Percentiles rank a stretch among this genome's conserved stretches.
Conservation (phyloP, 2,797 vertebrate genomes). For the Choloepus didactylus region DNA sequence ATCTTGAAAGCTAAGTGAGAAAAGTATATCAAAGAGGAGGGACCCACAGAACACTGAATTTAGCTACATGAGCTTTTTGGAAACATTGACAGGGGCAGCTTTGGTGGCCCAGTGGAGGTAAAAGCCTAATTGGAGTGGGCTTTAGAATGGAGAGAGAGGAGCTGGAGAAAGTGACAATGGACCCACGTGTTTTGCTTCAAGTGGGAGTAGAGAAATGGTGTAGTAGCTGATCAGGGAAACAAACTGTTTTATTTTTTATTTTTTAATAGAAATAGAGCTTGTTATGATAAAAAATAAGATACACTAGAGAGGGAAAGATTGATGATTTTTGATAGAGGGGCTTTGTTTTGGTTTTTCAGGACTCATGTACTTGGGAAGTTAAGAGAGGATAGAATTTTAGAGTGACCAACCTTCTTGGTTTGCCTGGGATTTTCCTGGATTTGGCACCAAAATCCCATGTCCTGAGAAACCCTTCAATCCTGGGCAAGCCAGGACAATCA, state of each 20-base stretch:
- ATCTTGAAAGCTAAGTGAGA: background rate
- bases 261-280: background rate
- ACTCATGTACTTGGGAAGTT: background rate
- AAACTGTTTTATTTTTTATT: background rate
- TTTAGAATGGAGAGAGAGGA: background rate
- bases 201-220: background rate
- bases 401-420: background rate
- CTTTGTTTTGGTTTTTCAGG: background rate
- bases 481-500: background rate
- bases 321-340: background rate
- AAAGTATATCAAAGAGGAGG: background rate
- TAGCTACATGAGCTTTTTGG: background rate
- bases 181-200: background rate
- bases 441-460: background rate
- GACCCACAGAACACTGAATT: background rate
- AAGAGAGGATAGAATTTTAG: background rate
- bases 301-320: background rate
- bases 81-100: background rate
- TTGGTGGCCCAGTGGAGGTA: background rate
- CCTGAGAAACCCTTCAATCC: background rate
- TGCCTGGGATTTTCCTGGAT: background rate
- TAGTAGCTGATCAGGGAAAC: background rate
- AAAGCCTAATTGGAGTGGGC: background rate
- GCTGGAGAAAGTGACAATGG: background rate
- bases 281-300: background rate